These are phyloP conservation scores for Buathra laborator DNA, from an alignment of 2,888 invertebrate species.

Conservation along the genomic window DNA sequence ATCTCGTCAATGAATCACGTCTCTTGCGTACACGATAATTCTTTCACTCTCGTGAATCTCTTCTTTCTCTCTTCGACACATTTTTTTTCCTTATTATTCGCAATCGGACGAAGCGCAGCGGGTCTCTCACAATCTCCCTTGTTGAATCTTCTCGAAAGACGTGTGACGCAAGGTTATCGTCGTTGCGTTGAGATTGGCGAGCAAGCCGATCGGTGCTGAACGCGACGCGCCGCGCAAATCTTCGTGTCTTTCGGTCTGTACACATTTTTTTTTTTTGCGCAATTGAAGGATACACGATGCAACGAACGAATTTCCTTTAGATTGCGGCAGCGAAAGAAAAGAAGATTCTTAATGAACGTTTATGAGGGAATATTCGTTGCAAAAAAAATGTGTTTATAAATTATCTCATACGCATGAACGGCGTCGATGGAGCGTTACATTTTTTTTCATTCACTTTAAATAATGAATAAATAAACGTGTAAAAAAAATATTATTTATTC, in stretches of 20 bases:
- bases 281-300: slow-evolving; percentile 54
- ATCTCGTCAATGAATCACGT: slow-evolving; percentile 53
- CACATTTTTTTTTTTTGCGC: slow-evolving; percentile 33
- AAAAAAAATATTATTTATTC: no score
- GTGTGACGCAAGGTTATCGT: slow-evolving; percentile 72
- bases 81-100: slow-evolving; percentile 42
- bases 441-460: no score
- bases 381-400: no score
- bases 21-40: slow-evolving; percentile 69
- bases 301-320: slow-evolving; percentile 50
- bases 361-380: neutral
- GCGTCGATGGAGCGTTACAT: no score
- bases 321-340: neutral
- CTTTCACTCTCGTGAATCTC: slow-evolving; percentile 37
- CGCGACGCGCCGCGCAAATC: slow-evolving; percentile 4
- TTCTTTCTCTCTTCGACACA: slow-evolving; percentile 43
- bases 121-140: slow-evolving; percentile 54
- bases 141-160: slow-evolving; percentile 60
- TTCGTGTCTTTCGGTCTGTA: neutral
- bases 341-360: neutral
- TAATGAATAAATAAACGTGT: no score
- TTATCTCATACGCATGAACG: no score
- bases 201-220: slow-evolving; percentile 53
- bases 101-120: slow-evolving; percentile 53
- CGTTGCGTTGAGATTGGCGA: slow-evolving; percentile 66